A percentile compares a stretch with the other conserved stretches of the same genome.
These are phyloP conservation scores for Perizoma affinitatum DNA, from an alignment of 2,888 invertebrate species.

Conservation along the genomic window DNA sequence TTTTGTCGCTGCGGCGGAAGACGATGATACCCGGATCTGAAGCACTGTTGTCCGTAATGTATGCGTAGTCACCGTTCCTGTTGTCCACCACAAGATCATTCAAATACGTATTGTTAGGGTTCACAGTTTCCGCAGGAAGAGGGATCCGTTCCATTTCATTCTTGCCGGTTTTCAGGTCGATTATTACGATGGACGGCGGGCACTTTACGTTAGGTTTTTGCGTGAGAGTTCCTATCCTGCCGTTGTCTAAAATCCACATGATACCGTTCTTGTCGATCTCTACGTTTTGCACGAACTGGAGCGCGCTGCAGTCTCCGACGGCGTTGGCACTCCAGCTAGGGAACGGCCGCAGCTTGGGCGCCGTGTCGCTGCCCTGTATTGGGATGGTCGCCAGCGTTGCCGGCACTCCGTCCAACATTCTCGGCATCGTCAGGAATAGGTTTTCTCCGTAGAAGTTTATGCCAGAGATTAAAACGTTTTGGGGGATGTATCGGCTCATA, in stretches of 20 bases:
- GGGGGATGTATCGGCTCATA: conserved; percentile 85
- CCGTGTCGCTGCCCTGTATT: conserved; percentile 74
- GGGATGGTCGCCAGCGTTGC: conserved; percentile 87
- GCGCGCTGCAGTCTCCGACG: conserved; percentile 86
- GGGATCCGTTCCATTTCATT: conserved; percentile 83
- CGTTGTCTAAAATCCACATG: conserved; percentile 89
- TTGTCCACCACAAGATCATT: conserved; percentile 90
- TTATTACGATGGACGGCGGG: conserved; percentile 87
- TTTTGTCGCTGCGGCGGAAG: conserved; percentile 85
- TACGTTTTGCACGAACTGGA: conserved; percentile 90
- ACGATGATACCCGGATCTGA: conserved; percentile 89
- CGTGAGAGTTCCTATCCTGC: conserved; percentile 85
- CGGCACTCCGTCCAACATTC: conserved; percentile 88
- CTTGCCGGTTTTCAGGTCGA: conserved; percentile 86
- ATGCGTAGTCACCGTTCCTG: conserved; percentile 87
- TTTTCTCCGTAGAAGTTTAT: conserved; percentile 87
- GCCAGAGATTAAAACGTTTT: conserved; percentile 88
- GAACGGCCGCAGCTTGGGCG: conserved; percentile 86
- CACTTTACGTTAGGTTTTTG: conserved; percentile 82
- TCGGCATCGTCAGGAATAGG: conserved; percentile 87
- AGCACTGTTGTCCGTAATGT: conserved; percentile 88
- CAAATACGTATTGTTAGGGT: conserved; percentile 84
- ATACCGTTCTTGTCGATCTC: conserved; percentile 88
- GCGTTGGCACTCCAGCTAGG: conserved; percentile 89
- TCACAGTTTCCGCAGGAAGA: conserved; percentile 85